Base-by-base conservation (phyloP, 2,888 invertebrate species). In the Adelphocoris suturalis region DNA sequence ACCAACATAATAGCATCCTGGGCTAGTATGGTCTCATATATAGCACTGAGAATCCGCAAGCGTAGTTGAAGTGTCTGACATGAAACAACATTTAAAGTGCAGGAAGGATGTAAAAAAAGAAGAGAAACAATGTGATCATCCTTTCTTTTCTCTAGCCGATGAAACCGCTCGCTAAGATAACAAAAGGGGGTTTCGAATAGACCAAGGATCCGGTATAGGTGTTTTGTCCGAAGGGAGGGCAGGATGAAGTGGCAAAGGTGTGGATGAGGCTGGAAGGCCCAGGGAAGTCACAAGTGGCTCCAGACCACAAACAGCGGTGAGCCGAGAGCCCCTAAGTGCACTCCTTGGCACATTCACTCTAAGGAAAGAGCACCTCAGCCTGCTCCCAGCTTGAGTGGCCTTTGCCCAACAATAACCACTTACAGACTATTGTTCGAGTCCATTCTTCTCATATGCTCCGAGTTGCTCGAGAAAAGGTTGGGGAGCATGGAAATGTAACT, bases 291-390 rank as follows among this genome's bases (percentile, higher is more conserved):
- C 78, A 78, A 78, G 78, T 78, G 78, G 78, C 78, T 46, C 37
- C 37, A 78, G 78, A 78, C 78, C 78, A 78, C 78, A 78, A 78
- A 78, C 78, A 78, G 78, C 46, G 47, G 37, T n/a, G 68, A 23
- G 68, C 78, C 37, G 78, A 78, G 78, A 46, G 78, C 46, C 37
- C 37, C 68, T 78, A 78, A 78, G 78, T 78, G 78, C 78, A 78
- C 78, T 78, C 78, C 78, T 28, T 47, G 78, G 47, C 78, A 78
- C 78, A 78, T 47, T 78, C 78, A 37, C 78, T 78, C 78, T 46
- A 78, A 37, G 47, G 78, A 37, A 78, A 78, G 78, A 76, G 76
- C 76, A 37, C 76, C 76, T 19, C 28, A 16, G 27, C 76, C 76
- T 23, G 5, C 78, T 47, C 37, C 28, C 7, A 37, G 46, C 78